Evolutionary conservation across 2,113 vertebrate species (phyloP), one percentile per base, ranked within the genome.

Genomic region (Dendrocopos noguchii): DNA sequence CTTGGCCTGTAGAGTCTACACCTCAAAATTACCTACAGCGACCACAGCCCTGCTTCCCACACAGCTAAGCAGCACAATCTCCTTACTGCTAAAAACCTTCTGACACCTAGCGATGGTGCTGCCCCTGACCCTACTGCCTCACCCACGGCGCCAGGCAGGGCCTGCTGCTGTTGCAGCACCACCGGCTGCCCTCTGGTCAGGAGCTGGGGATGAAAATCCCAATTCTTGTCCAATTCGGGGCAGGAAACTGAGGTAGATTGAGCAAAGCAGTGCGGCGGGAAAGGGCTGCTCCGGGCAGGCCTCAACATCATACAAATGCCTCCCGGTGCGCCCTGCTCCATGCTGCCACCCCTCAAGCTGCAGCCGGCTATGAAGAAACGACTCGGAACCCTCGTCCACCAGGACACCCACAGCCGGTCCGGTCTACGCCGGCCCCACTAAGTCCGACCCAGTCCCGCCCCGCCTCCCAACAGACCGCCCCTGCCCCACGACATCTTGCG

Each of bases 101-200:
- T 5, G 11, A 3, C 0, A 20, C 3, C 46, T 4, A 7, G 22
- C 10, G 3, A 18, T 1, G 24, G 31, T 1, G 34, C 42, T 14
- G 33, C 2, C 10, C 53, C 44, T 2, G 3, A 18, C 7, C 33
- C 19, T 5, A 15, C 57, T 19, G 34, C 76, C 79, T 72, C 59
- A 9, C 33, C 3, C 25, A 5, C 0, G 27, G 46, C 9, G 3
- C 3, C 1, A 9, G 22, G 28, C 56, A 42, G 19, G 33, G 56
- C 70, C 78, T 24, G 55, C 77, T 27, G 50, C 50, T 15, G 9
- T 0, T 31, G 21, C 70, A 55, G 22, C 4, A 6, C 55, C 60
- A 27, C 34, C 39, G 31, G 15, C 31, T 18, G 39, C 66, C 22
- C 55, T 50, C 42, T 4, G 25, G 6, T 16, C 34, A 59, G 44